Evolutionary conservation across 1,140 invertebrate species (phyloP), one percentile per base, ranked within the genome.

Genomic region (Heliothis virescens): DNA sequence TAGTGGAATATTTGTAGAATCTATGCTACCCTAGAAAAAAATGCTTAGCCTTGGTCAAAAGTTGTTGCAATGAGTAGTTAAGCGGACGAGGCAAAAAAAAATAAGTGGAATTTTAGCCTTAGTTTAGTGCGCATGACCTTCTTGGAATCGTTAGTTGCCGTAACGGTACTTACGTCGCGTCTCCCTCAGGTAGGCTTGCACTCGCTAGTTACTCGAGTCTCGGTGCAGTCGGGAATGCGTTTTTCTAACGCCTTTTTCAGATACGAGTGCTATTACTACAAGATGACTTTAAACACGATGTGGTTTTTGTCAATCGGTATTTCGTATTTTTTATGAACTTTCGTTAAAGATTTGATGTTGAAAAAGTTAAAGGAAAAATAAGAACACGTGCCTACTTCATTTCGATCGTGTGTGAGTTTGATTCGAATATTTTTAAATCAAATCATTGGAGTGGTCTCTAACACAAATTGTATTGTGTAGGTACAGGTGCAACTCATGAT

Each of bases 61-160:
- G 53, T 78, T 83, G 79, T 67, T 83, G 79, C 83, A 85, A 85
- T 81, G 82, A 80, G 82, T 72, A 80, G 80, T 47, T 53, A 79
- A 67, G 65, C 83, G 80, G 79, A 81, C 71, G 62, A 71, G 59
- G 55, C 82, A 91, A 91, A 92, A 93, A 92, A 93, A 91, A 87
- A 82, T 85, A 91, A 92, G 86, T 89, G 91, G 90, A 89, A 91
- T 91, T 92, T 91, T 86, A 87, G 86, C 82, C 84, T 86, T 86
- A 87, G 75, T 88, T 90, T 89, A 90, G 83, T 87, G 90, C 88
- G 92, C 90, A 90, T 93, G 91, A 93, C 91, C 92, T 94, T 94
- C 93, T 93, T 72, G 86, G 93, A 94, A 93, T 84, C 86, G 89
- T 88, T 91, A 87, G 83, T 84, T 81, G 85, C 85, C 86, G 86